Evolutionary conservation across 2,888 invertebrate genomes (phyloP).

Genomic region (Folsomia manolachei): DNA sequence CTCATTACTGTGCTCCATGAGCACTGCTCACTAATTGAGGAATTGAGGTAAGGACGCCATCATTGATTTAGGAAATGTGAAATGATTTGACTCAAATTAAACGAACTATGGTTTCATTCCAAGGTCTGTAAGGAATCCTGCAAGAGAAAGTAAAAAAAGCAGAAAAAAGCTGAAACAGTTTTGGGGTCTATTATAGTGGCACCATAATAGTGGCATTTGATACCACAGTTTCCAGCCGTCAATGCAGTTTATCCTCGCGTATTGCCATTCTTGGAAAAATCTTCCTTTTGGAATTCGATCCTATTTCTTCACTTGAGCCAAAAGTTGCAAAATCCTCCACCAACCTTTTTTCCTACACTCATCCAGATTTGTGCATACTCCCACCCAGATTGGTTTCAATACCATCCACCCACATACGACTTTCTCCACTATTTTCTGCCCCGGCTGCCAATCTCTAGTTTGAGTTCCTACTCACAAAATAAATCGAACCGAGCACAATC

Average conservation of each 20-base stretch:
- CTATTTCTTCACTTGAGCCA: not conserved
- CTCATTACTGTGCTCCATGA: too few species aligned
- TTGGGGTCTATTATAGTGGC: not conserved
- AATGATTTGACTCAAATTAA: too few species aligned
- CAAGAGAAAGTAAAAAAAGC: too few species aligned
- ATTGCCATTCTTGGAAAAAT: not conserved
- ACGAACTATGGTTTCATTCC: too few species aligned
- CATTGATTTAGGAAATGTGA: too few species aligned
- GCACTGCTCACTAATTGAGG: too few species aligned
- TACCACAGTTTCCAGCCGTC: not conserved
- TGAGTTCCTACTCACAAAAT: not conserved
- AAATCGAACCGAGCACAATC: not conserved
- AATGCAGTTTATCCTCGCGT: not conserved
- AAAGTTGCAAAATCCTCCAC: not conserved
- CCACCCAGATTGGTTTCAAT: too few species aligned
- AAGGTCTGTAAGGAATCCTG: too few species aligned
- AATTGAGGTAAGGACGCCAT: too few species aligned
- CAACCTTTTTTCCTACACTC: too few species aligned
- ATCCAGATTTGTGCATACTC: too few species aligned
- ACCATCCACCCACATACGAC: not conserved
- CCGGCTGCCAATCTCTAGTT: not conserved
- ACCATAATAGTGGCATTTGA: too few species aligned
- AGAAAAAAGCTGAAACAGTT: not conserved
- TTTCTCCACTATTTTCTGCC: not conserved
- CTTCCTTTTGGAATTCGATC: not conserved